Conservation (phyloP, 1,140 invertebrate genomes). For the Papilio aristodemus region DNA sequence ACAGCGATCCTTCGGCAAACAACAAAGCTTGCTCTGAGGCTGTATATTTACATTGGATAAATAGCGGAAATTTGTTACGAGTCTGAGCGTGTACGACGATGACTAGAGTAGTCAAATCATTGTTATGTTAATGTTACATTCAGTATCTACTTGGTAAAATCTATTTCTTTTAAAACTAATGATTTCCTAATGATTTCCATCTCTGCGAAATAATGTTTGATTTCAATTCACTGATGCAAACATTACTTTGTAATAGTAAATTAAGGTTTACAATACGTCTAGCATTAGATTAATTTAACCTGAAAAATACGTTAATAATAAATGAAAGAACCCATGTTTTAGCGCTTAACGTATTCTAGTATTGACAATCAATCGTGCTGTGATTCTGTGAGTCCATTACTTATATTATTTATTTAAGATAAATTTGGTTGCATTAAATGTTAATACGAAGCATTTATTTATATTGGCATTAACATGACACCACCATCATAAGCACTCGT, state of each 20-base stretch:
- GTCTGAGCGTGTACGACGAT: constrained; percentile 13
- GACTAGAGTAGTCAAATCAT: not conserved
- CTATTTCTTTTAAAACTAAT: not conserved
- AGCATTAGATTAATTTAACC: not conserved
- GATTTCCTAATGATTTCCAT: not conserved
- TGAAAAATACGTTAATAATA: not conserved
- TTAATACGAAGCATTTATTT: constrained; percentile 50
- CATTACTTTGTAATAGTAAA: not conserved
- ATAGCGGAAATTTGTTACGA: constrained; percentile 23
- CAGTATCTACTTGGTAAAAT: constrained; percentile 3
- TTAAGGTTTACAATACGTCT: not conserved
- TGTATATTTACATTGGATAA: constrained; percentile 27
- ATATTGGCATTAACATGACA: constrained; percentile 54
- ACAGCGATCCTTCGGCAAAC: constrained; percentile 25
- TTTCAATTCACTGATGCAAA: not conserved
- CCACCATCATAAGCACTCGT: constrained; percentile 37
- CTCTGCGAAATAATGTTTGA: not conserved
- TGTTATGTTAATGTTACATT: not conserved
- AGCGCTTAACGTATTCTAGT: not conserved
- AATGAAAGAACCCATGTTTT: not conserved
- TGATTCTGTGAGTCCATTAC: not conserved
- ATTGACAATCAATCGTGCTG: not conserved
- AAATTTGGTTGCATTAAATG: constrained; percentile 38
- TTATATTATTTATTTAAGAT: constrained; percentile 25
- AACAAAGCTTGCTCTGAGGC: constrained; percentile 17